Base-by-base conservation (phyloP, 2,888 invertebrate genomes). In the Scelioninae gen. 1 region DNA sequence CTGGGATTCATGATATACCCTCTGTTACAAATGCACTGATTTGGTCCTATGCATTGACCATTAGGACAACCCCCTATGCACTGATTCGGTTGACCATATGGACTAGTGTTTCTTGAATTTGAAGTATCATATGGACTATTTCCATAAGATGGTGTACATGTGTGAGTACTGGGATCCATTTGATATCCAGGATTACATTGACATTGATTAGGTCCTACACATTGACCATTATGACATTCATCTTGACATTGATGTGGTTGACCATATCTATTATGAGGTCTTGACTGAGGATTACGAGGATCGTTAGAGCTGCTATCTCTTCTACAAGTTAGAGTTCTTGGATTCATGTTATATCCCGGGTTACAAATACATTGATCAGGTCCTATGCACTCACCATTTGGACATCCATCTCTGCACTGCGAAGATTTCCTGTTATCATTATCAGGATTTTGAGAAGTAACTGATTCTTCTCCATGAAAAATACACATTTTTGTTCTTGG, bases 331-430 rank as follows among this genome's bases (percentile, higher is more conserved):
- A 53, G 60, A 1, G 49, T 74, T n/a, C 34, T 45, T 1, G 49
- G 51, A 9, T 81, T 56, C 43, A 63, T 49, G 23, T 93, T 93
- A 77, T 89, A 93, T 8, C 94, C 94, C 1, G 89, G 88, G 83
- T 92, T 90, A 86, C 95, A 95, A 2, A 91, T 91, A 87, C 95
- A 95, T 32, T 92, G 91, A 71, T 94, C 93, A 0, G 94, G 93
- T 0, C 92, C 93, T 0, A 93, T 89, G 85, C 95, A 92, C 79
- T 91, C 86, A 0, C 94, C 94, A 85, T 94, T 93, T 0, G 58
- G 85, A 76, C 93, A 93, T 3, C 88, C 93, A 86, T 85, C 90
- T 40, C 62, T 66, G 43, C 88, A 90, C 32, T 68, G 66, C 7
- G 5, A 5, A 9, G 76, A 87, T 5, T 15, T 15, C 10, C 45